Evolutionary conservation across 2,113 vertebrate genomes (phyloP).

Genomic region (Gymnocephalus cernua): DNA sequence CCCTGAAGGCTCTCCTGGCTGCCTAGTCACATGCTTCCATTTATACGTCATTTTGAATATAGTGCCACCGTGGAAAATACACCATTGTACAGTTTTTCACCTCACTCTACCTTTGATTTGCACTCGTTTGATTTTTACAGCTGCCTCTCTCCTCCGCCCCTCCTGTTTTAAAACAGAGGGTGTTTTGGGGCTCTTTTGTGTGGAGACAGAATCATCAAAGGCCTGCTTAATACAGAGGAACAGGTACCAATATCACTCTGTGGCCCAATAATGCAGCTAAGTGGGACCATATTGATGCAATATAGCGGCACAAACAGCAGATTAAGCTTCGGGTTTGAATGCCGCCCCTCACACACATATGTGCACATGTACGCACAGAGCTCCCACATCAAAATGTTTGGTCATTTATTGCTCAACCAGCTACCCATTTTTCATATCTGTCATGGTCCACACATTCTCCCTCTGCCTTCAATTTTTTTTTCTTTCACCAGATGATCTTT

Average conservation of each 20-base stretch:
- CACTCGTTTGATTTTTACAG: slow-evolving; percentile 72
- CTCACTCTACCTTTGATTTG: slow-evolving; percentile 58
- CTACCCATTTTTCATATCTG: slow-evolving; percentile 81
- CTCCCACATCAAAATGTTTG: slow-evolving; percentile 78
- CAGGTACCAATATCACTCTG: slow-evolving; percentile 72
- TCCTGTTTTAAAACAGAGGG: slow-evolving; percentile 58
- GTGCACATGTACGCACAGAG: slow-evolving; percentile 10
- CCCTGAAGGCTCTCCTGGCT: slow-evolving; percentile 35
- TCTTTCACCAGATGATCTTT: slow-evolving; percentile 61
- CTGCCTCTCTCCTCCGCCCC: slow-evolving; percentile 43
- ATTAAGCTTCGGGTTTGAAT: slow-evolving; percentile 53
- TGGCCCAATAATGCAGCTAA: slow-evolving; percentile 75
- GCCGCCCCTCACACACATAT: slow-evolving; percentile 12
- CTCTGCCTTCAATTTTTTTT: slow-evolving; percentile 17
- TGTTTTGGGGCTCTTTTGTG: slow-evolving; percentile 53
- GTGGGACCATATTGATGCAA: slow-evolving; percentile 77
- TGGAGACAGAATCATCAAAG: slow-evolving; percentile 79
- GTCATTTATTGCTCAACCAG: slow-evolving; percentile 76
- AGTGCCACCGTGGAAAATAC: slow-evolving; percentile 64
- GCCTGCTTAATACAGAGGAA: slow-evolving; percentile 65
- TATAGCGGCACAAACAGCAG: slow-evolving; percentile 62
- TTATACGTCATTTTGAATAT: slow-evolving; percentile 63
- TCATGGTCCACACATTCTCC: slow-evolving; percentile 73
- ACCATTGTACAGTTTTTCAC: slow-evolving; percentile 50
- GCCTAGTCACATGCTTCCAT: slow-evolving; percentile 63